phyloP scores from a whole-genome alignment of 64 coral and sea anemone species.

The Trachythela sp. region DNA sequence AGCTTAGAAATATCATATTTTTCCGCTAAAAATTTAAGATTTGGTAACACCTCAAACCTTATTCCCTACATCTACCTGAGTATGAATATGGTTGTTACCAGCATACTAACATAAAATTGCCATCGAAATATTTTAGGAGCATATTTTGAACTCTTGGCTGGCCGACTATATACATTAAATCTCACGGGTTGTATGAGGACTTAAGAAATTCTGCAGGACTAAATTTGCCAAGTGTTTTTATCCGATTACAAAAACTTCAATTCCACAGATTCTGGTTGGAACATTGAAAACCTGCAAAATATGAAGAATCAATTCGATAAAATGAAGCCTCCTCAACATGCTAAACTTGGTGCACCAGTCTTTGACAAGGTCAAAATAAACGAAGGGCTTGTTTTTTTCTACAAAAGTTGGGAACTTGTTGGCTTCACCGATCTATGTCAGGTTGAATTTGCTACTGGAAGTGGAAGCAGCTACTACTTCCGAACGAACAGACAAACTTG shows the following conservation, averaged over 20 bases:
- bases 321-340: constrained; percentile 43
- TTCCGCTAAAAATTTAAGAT: no score
- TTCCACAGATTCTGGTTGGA: constrained; percentile 52
- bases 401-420: constrained; percentile 52
- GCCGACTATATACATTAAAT: constrained; percentile 46
- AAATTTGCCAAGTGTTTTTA: constrained; percentile 64
- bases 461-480: not conserved
- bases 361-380: constrained; percentile 76
- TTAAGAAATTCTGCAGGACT: constrained; percentile 40
- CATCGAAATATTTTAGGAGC: no score
- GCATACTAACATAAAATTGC: no score
- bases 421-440: constrained; percentile 45
- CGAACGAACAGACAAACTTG: not conserved
- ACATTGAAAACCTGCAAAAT: constrained; percentile 3
- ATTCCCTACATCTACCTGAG: no score
- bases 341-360: constrained; percentile 41
- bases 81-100: no score
- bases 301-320: constrained; percentile 63
- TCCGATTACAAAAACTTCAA: constrained; percentile 66
- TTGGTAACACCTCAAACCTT: no score
- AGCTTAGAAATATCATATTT: no score
- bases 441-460: not conserved
- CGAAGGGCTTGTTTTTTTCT: constrained; percentile 54
- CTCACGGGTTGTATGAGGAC: constrained; percentile 45
- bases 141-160: no score